phyloP scores from a whole-genome alignment of 2,797 vertebrate species.

The Anguilla anguilla region DNA sequence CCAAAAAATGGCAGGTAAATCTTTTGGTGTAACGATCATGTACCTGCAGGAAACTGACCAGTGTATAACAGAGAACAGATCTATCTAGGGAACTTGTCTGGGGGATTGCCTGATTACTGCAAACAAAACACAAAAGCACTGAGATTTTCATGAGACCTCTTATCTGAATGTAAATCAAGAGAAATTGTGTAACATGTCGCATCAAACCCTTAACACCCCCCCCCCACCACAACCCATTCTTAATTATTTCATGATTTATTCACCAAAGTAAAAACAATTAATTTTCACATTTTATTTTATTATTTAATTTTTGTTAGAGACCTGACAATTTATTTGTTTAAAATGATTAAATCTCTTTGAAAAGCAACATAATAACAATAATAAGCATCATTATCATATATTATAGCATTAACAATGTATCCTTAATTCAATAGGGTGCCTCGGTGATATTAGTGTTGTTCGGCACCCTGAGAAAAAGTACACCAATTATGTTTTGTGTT shows the following conservation, averaged over 20 bases:
- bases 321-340: neutral
- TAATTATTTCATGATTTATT: neutral
- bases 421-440: neutral
- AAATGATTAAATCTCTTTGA: neutral
- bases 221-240: neutral
- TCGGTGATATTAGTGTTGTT: neutral
- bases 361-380: neutral
- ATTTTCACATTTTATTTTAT: neutral
- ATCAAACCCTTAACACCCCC: too few species aligned
- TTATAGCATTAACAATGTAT: neutral
- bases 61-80: neutral
- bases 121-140: neutral
- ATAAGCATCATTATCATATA: neutral
- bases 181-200: neutral
- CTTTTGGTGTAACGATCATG: neutral
- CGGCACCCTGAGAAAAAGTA: neutral
- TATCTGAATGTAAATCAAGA: neutral
- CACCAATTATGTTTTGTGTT: too few species aligned
- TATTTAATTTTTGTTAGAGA: too few species aligned
- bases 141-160: neutral
- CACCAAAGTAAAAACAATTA: neutral
- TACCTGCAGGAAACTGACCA: conserved; percentile 8
- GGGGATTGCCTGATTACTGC: neutral
- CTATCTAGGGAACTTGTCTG: neutral
- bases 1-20: neutral